Conservation (phyloP, 2,888 invertebrate species). For the Holacanthella duospinosa region DNA sequence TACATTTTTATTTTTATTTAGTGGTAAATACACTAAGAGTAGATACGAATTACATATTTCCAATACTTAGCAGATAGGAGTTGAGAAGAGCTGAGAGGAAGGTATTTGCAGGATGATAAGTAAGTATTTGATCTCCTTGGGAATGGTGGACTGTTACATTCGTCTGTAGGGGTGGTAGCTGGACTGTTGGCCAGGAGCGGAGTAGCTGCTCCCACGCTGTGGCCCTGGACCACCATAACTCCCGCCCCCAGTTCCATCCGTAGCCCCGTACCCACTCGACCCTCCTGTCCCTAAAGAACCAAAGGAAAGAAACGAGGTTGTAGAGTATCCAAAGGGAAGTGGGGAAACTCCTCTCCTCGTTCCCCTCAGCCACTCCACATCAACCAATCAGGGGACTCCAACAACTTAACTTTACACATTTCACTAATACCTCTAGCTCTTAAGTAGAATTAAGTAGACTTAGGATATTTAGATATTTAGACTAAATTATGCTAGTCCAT, state of each 20-base stretch:
- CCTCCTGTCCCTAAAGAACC: slow-evolving; percentile 31
- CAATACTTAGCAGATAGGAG: not conserved
- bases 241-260: slow-evolving; percentile 33
- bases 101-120: not conserved
- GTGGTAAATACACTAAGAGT: too few relatives aligned
- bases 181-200: slow-evolving; percentile 41
- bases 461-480: too few relatives aligned
- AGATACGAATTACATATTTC: not conserved
- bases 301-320: not conserved
- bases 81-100: not conserved
- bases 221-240: slow-evolving; percentile 44
- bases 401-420: too few relatives aligned
- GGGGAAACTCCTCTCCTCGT: too few relatives aligned
- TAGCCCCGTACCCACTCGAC: slow-evolving; percentile 38
- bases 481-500: too few relatives aligned
- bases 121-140: not conserved
- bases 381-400: too few relatives aligned
- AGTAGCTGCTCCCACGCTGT: slow-evolving; percentile 44
- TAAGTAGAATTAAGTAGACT: too few relatives aligned
- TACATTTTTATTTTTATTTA: too few relatives aligned
- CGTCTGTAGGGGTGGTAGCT: slow-evolving; percentile 49
- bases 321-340: too few relatives aligned
- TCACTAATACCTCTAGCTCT: too few relatives aligned
- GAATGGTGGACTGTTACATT: slow-evolving; percentile 39
- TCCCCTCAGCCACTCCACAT: too few relatives aligned